Base-by-base conservation (phyloP, 2,113 vertebrate species). In the Neodontobutis hainanensis region DNA sequence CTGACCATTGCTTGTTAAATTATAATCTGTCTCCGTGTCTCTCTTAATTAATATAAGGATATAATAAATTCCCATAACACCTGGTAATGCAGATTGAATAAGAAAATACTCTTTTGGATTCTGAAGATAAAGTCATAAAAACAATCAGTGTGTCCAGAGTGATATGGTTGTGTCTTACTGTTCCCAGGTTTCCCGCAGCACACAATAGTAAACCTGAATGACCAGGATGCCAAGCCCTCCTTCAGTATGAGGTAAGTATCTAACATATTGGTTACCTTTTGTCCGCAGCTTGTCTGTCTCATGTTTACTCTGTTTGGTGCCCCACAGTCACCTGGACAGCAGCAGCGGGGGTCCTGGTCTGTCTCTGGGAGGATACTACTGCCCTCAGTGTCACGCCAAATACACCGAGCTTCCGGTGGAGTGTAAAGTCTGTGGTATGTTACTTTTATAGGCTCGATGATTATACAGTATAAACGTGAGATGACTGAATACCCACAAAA, bases 391-490 rank as follows among this genome's bases (percentile, higher is more conserved):
- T 77, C 94, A 94, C 72, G 93, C 94, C 38, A 99, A 99, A 78
- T 99, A 98, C 89, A 92, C 90, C 12, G 97, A 99, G 70, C 94
- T 99, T 51, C 97, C 97, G 0, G 97, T 99, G 70, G 97, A 99
- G 84, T 99, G 97, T 88, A 99, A 95, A 94, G 90, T 99, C 64
- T 99, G 97, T 79, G 96, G 97, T 99, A 91, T 63, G 96, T 82
- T 1, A 6, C 42, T 6, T 12, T 11, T 9, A 10, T 5, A 51
- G 6, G 14, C 8, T 55, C 16, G 43, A 8, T 43, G 42, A 11
- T 8, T 1, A 27, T 27, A 27, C 19, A 27, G 2, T 27, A 27
- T 2, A 27, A 27, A 27, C 19, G 3, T 27, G 19, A 27, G 19
- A 27, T 27, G 19, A 27, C 19, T 27, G 19, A 27, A 27, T 27